Evolutionary conservation across 2,797 vertebrate species (phyloP), one percentile per base, ranked within the genome.

Genomic region (Cetoscarus ocellatus): DNA sequence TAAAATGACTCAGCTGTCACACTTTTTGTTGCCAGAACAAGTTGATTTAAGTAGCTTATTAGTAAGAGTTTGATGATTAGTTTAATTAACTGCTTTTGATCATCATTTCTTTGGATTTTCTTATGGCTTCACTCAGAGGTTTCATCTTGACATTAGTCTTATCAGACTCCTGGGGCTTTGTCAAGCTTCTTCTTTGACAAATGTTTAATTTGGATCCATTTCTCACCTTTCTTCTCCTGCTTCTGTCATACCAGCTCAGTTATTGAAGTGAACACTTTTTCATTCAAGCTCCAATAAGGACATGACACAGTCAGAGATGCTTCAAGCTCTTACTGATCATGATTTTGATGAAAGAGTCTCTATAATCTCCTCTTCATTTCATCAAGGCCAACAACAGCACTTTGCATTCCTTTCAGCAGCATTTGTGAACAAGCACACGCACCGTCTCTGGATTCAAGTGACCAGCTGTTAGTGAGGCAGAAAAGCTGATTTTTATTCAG

Each of bases 231-330:
- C 48, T 15, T 0, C 12, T 52, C 3, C 12, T 27, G 43, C 54
- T 62, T 19, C 18, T 36, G 52, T 17, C 35, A 3, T 14, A 42
- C 0, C 0, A 39, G 40, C 35, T 55, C 4, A 36, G 13, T n/a
- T 14, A 48, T 43, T 50, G 8, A 45, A 10, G 17, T 57, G 18
- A 52, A 53, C 39, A 39, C 0, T 1, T 11, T 9, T 4, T 5
- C 12, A 53, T 35, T 40, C 10, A 27, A 43, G 14, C 42, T 60
- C 12, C 40, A 44, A 0, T 13, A 11, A 7, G 42, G 39, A 69
- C 50, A 44, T 55, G 50, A 52, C 27, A 61, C 36, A 61, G 6
- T 43, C 5, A 35, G 12, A 56, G n/a, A 54, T 55, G 8, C 56
- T 19, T 36, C 17, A 44, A 18, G 35, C 42, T 42, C 39, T 11